phyloP scores from a whole-genome alignment of 2,797 vertebrate species.

The Carcharodon carcharias region DNA sequence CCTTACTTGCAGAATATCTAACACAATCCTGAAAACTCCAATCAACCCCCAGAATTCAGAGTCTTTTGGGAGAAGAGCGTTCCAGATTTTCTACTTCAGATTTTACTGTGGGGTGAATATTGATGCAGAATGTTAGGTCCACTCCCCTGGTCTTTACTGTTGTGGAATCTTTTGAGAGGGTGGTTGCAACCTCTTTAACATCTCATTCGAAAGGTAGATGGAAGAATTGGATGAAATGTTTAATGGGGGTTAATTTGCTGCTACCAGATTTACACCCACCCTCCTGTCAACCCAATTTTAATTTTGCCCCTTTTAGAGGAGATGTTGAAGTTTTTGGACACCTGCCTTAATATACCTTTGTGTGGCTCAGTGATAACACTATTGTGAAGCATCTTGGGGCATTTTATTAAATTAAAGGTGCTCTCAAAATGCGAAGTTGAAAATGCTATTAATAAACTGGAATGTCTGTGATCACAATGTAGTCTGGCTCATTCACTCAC shows the following conservation, averaged over 20 bases:
- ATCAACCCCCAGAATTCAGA: not conserved
- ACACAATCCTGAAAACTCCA: not conserved
- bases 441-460: not conserved
- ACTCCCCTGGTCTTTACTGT: no score
- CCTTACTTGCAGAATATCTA: not conserved
- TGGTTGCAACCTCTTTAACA: not conserved
- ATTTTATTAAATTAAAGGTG: not conserved
- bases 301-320: not conserved
- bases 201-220: not conserved
- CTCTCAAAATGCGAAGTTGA: not conserved
- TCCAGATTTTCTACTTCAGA: not conserved
- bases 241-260: not conserved
- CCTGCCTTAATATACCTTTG: not conserved
- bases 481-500: not conserved
- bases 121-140: no score
- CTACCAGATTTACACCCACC: not conserved
- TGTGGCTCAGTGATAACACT: not conserved
- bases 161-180: not conserved
- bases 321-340: not conserved
- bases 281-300: not conserved
- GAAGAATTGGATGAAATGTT: not conserved
- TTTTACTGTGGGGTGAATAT: no score
- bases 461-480: not conserved
- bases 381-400: not conserved
- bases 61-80: not conserved